phyloP scores from a whole-genome alignment of 1,140 invertebrate species.

The Polypedilum pembai region DNA sequence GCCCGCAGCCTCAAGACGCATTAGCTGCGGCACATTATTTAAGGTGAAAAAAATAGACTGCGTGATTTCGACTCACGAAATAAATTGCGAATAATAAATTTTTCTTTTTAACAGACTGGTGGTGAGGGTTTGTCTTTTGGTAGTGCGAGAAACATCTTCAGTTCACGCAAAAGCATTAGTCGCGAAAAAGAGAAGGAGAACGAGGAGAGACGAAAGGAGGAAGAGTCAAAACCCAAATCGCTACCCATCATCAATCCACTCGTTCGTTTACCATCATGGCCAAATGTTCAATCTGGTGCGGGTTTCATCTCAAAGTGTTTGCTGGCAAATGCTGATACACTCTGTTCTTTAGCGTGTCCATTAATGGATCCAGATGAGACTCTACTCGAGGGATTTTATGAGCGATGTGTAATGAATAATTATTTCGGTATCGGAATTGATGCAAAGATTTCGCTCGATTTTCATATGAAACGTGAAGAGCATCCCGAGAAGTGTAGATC shows the following conservation, averaged over 20 bases:
- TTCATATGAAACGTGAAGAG: slow-evolving; percentile 95
- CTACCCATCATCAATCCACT: slow-evolving; percentile 86
- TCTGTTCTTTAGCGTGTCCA: slow-evolving; percentile 89
- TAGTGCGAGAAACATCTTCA: slow-evolving; percentile 48
- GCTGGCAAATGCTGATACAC: slow-evolving; percentile 89
- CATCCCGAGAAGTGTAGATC: slow-evolving; percentile 95
- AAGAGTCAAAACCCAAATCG: slow-evolving; percentile 53
- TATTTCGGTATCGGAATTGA: slow-evolving; percentile 99
- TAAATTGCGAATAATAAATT: not conserved
- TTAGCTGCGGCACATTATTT: slow-evolving; percentile 68
- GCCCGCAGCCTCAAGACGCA: slow-evolving; percentile 65
- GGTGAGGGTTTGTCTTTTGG: slow-evolving; percentile 50
- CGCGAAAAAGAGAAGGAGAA: slow-evolving; percentile 41
- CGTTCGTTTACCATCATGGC: slow-evolving; percentile 78
- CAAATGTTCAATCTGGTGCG: slow-evolving; percentile 59
- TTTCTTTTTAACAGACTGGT: not conserved
- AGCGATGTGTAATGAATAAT: slow-evolving; percentile 97
- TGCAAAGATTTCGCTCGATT: slow-evolving; percentile 95
- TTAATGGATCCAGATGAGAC: slow-evolving; percentile 88
- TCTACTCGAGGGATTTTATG: slow-evolving; percentile 82
- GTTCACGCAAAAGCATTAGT: not conserved
- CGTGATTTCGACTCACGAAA: not conserved
- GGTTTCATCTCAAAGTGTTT: slow-evolving; percentile 85
- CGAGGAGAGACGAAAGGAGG: slow-evolving; percentile 35
- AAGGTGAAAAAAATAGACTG: slow-evolving; percentile 47